A percentile compares a stretch with the other conserved stretches of the same genome.
Conservation (phyloP, 2,888 invertebrate genomes). For the Hermodice carunculata region DNA sequence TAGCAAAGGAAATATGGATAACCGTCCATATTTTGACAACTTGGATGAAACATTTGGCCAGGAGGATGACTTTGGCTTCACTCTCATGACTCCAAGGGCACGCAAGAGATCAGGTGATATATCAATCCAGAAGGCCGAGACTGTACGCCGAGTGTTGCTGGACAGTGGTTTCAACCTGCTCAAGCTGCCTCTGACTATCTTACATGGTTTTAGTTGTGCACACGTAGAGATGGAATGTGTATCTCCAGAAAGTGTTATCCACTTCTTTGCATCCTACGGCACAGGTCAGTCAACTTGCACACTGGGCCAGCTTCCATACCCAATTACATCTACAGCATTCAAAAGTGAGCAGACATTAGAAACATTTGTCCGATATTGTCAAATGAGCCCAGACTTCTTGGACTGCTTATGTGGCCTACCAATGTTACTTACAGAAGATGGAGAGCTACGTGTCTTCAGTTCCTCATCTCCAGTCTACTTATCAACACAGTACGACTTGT, state of each 20-base stretch:
- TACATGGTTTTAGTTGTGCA: constrained; percentile 31
- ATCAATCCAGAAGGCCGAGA: constrained; percentile 26
- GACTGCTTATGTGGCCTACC: constrained; percentile 38
- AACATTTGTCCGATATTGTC: constrained; percentile 38
- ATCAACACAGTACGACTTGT: constrained; percentile 27
- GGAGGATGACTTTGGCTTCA: constrained; percentile 16
- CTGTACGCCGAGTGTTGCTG: constrained; percentile 33
- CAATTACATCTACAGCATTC: constrained; percentile 34
- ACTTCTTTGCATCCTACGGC: constrained; percentile 35
- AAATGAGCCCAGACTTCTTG: constrained; percentile 34
- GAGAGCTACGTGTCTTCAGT: constrained; percentile 36
- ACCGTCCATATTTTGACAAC: constrained; percentile 37
- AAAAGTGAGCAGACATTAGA: constrained; percentile 30
- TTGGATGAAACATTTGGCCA: constrained; percentile 32
- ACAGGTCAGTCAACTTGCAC: constrained; percentile 18
- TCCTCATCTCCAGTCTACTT: no score
- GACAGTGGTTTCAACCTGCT: constrained; percentile 42
- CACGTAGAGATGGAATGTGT: constrained; percentile 39
- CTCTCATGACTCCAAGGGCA: constrained; percentile 10
- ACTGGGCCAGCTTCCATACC: constrained; percentile 31
- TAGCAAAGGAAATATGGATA: constrained; percentile 23
- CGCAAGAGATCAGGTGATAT: constrained; percentile 20
- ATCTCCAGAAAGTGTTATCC: constrained; percentile 34
- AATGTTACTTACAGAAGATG: constrained; percentile 41
- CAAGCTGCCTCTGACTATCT: constrained; percentile 37